phyloP scores from a whole-genome alignment of 2,888 invertebrate genomes.

The Drosophila formosana region DNA sequence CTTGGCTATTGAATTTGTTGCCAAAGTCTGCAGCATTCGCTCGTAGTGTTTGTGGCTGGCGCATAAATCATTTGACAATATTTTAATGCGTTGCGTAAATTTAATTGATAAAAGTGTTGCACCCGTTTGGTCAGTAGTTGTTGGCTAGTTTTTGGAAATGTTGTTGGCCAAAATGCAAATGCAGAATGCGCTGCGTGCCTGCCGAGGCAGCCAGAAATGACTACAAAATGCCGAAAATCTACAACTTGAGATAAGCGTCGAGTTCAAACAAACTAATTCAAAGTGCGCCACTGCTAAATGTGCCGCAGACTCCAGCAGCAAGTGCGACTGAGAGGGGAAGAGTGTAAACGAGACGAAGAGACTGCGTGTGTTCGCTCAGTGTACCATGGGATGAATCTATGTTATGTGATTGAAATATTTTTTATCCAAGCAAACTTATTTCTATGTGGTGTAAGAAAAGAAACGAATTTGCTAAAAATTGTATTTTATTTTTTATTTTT shows the following conservation, averaged over 20 bases:
- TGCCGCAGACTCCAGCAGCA: constrained; percentile 27
- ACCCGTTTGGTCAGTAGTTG: constrained; percentile 16
- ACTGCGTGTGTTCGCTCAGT: background rate
- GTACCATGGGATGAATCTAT: background rate
- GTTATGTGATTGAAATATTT: too few species aligned
- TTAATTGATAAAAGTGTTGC: constrained; percentile 76
- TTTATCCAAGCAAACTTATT: too few species aligned
- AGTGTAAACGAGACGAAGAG: background rate
- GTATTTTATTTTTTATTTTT: too few species aligned
- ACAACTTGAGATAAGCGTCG: constrained; percentile 80
- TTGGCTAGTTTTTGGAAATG: background rate
- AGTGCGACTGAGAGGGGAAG: constrained; percentile 17
- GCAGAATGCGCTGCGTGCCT: constrained; percentile 55
- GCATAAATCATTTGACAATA: constrained; percentile 52
- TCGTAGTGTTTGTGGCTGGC: constrained; percentile 22
- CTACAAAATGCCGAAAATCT: constrained; percentile 76
- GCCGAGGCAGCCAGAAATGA: constrained; percentile 59
- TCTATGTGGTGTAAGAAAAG: too few species aligned
- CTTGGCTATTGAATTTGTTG: constrained; percentile 45
- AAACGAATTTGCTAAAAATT: too few species aligned
- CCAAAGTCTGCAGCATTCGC: constrained; percentile 9
- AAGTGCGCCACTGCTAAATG: constrained; percentile 51
- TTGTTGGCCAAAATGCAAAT: constrained; percentile 37
- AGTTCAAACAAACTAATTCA: constrained; percentile 82
- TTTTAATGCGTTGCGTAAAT: constrained; percentile 70